Base-by-base conservation (phyloP, 1,140 invertebrate genomes). In the Thrips palmi region DNA sequence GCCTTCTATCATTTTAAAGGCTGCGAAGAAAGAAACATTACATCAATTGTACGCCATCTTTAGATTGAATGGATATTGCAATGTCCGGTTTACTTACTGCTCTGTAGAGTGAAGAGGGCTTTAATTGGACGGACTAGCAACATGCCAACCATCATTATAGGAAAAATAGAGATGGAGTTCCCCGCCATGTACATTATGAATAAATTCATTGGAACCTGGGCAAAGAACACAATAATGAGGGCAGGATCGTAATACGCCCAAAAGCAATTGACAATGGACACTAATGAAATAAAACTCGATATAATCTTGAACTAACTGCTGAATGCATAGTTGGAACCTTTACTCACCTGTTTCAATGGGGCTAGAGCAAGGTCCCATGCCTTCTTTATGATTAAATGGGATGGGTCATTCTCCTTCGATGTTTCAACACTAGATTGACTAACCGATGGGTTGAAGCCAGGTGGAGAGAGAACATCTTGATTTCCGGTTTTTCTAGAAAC, bases 71-170 rank as follows among this genome's bases (percentile, higher is more conserved):
- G 12, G 14, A 35, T 23, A 40, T 18, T 40, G 54, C 53, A n/a
- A 2, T 14, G 25, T 1, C 28, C 28, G 21, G 11, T 15, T 19
- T 3, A 59, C 54, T 62, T 58, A 73, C 71, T 88, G 44, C 77
- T 73, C 53, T 87, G 80, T 38, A 88, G 77, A 2, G 84, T 67
- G 53, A 96, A 88, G 14, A 98, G 64, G 6, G 92, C 88, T 62
- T 97, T 93, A 2, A 98, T 76, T 11, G 92, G 92, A 46, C 89
- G 65, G 41, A 97, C 79, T 44, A 97, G 83, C 54, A 97, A 71
- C 94, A 98, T 98, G 24, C 89, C 89, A 14, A 98, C 88, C 93
- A 99, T 98, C 94, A 99, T 98, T n/a, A 99, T 97, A 2, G 94
- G 94, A 52, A 99, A 97, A 46, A 99, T 97, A 1, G 91, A 97